phyloP scores from a whole-genome alignment of 2,113 vertebrate species.

The Erythrolamprus reginae region DNA sequence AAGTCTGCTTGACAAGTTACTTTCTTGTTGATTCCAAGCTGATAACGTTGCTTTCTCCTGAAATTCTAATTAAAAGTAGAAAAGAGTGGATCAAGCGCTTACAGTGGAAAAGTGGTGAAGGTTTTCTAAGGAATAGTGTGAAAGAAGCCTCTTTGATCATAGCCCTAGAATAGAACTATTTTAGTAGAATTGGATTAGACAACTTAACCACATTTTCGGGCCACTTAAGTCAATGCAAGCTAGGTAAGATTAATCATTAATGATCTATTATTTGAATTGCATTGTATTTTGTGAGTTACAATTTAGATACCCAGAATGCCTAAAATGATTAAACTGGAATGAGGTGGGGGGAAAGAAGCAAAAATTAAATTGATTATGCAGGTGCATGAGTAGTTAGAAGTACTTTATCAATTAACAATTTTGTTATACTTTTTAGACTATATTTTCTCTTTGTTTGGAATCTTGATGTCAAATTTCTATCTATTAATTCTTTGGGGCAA shows the following conservation, averaged over 20 bases:
- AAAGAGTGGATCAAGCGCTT: not conserved
- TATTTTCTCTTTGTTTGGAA: not conserved
- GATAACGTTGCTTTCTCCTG: accelerated
- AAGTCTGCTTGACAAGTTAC: not conserved
- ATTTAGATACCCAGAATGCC: not conserved
- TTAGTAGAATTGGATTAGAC: not conserved
- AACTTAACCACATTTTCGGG: not conserved
- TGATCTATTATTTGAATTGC: not conserved
- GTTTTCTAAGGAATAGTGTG: not conserved
- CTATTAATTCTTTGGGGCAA: not conserved
- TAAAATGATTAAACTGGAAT: not conserved
- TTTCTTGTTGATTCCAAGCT: not conserved
- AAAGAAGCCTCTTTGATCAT: not conserved
- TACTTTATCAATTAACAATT: not conserved
- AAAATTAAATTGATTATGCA: not conserved
- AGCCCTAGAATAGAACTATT: not conserved
- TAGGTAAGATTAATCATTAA: not conserved
- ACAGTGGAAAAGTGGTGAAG: not conserved
- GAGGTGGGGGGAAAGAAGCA: not conserved
- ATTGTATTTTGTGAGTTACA: not conserved
- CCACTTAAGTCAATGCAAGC: not conserved
- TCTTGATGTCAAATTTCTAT: not conserved
- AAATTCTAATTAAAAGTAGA: not conserved
- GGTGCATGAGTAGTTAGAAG: not conserved
- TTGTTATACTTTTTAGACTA: not conserved